These are phyloP conservation scores for Acronicta leporina DNA, from an alignment of 2,888 invertebrate genomes.

Conservation along the genomic window DNA sequence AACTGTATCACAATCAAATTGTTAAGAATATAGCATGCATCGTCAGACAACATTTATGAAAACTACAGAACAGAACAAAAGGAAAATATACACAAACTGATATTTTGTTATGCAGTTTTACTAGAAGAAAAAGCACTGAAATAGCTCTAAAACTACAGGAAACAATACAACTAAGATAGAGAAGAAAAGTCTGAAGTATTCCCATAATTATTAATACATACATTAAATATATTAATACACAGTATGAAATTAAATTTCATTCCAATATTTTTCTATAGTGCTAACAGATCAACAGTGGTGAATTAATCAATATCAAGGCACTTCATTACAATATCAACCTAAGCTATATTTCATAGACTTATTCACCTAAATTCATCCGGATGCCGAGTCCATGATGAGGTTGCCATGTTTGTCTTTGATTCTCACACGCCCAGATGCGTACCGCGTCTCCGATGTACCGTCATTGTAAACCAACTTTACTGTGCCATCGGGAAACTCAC, in stretches of 20 bases:
- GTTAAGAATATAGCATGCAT: constrained; percentile 14
- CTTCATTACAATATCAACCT: constrained; percentile 34
- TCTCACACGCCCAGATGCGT: constrained; percentile 95
- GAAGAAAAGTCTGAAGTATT: too few species aligned
- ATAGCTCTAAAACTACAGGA: neutral
- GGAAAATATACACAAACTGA: neutral
- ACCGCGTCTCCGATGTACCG: constrained; percentile 97
- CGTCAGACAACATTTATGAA: neutral
- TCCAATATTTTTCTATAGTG: neutral
- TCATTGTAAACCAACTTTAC: constrained; percentile 96
- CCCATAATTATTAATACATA: too few species aligned
- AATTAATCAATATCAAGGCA: constrained; percentile 23
- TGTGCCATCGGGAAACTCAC: constrained; percentile 98
- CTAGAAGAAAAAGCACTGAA: neutral
- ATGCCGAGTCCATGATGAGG: constrained; percentile 92
- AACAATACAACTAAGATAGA: neutral
- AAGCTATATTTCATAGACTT: constrained; percentile 17
- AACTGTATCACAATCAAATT: constrained; percentile 57
- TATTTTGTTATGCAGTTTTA: neutral
- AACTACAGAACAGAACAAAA: constrained; percentile 1
- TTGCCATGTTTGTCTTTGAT: constrained; percentile 96
- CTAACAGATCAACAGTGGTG: constrained; percentile 20
- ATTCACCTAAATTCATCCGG: constrained; percentile 51
- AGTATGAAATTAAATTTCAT: neutral
- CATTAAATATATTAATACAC: too few species aligned